Conservation (phyloP, 2,888 invertebrate genomes). For the Gnatocerus cornutus region DNA sequence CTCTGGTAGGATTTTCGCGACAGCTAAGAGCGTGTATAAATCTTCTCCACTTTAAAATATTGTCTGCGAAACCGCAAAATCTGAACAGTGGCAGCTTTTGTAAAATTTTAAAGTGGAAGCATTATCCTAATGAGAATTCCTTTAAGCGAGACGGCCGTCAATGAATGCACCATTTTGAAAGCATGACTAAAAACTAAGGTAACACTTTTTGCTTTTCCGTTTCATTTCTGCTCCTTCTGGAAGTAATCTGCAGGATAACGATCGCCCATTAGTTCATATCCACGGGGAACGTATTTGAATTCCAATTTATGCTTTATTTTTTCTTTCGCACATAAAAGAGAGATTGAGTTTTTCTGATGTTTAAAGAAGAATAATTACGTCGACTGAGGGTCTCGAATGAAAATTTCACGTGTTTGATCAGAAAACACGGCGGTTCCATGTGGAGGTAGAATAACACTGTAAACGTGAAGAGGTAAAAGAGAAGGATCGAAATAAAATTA, state of each 20-base stretch:
- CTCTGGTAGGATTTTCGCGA: neutral
- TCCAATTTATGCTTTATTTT: slow-evolving; percentile 52
- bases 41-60: slow-evolving; percentile 30
- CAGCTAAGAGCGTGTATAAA: slow-evolving; percentile 23
- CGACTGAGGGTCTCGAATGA: neutral
- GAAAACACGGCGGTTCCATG: neutral
- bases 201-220: slow-evolving; percentile 32
- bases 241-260: slow-evolving; percentile 47
- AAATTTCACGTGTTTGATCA: slow-evolving; percentile 11
- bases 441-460: neutral
- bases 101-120: slow-evolving; percentile 30
- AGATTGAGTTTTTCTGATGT: slow-evolving; percentile 42
- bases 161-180: slow-evolving; percentile 36
- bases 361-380: slow-evolving; percentile 27
- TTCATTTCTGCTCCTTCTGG: slow-evolving; percentile 39
- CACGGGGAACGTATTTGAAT: slow-evolving; percentile 48
- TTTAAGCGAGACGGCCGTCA: slow-evolving; percentile 13
- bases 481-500: slow-evolving; percentile 1
- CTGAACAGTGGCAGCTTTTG: slow-evolving; percentile 35
- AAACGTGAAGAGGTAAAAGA: neutral
- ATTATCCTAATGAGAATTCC: slow-evolving; percentile 48
- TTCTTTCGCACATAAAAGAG: slow-evolving; percentile 45
- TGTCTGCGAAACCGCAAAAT: slow-evolving; percentile 37
- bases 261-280: slow-evolving; percentile 53
- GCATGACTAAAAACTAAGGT: slow-evolving; percentile 35